Evolutionary conservation across 2,888 invertebrate species (phyloP).

Genomic region (Euclidia mi): DNA sequence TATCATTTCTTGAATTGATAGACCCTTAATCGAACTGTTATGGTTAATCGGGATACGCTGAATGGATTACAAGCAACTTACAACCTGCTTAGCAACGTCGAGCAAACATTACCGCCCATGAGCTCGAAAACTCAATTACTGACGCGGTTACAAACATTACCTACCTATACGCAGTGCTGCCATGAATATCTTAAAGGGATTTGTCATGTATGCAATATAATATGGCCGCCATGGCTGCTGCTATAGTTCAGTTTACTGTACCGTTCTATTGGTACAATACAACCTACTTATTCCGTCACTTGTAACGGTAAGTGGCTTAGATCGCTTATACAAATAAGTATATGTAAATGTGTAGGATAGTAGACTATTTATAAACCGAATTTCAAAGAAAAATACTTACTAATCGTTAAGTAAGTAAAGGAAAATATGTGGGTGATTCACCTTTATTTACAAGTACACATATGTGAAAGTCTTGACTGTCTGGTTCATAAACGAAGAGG

Average conservation of each 20-base stretch:
- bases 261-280: no score
- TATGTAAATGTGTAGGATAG: no score
- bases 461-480: no score
- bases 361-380: not conserved
- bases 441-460: no score
- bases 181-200: constrained; percentile 29
- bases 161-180: constrained; percentile 39
- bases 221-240: not conserved
- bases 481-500: no score
- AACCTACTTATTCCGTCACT: constrained; percentile 12
- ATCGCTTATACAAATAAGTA: no score
- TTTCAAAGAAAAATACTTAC: no score
- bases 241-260: not conserved
- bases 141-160: constrained; percentile 60
- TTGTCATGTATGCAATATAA: constrained; percentile 9
- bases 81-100: constrained; percentile 53
- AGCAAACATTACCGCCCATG: constrained; percentile 60
- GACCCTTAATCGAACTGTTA: constrained; percentile 48
- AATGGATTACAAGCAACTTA: constrained; percentile 52
- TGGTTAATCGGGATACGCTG: constrained; percentile 46
- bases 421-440: no score
- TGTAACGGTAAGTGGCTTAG: no score
- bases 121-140: constrained; percentile 71
- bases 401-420: no score
- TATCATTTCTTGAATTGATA: constrained; percentile 32